Evolutionary conservation across 2,113 vertebrate species (phyloP), one percentile per base, ranked within the genome.

Genomic region (Podocnemis expansa): DNA sequence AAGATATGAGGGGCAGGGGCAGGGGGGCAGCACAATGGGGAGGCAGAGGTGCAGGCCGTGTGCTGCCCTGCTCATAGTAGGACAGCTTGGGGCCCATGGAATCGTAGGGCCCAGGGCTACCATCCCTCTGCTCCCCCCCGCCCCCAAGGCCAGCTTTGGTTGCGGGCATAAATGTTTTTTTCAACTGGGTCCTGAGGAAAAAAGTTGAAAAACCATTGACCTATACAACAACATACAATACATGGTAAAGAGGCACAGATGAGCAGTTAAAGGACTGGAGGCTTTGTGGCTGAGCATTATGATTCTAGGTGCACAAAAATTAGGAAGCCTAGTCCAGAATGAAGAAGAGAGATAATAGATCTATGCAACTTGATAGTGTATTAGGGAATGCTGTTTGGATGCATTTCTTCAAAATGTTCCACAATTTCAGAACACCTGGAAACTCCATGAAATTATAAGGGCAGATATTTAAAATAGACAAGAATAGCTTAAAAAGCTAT

Each of bases 401-500:
- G 38, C 17, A 14, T 13, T 38, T 56, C 25, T 56, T 56, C 55
- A 25, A 82, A 84, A 16, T 25, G 5, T 75, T 52, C 54, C 82
- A 0, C 67, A 51, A 82, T 3, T 55, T 49, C 75, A 89, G 38
- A 85, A 38, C 85, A 89, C 91, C 1, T 41, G 34, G 75, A 87
- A 60, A 73, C 2, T 2, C 83, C 52, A 54, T 73, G n/a, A 89
- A 5, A 19, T 56, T 85, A 84, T 94, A 97, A 97, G 81, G 73
- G 54, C 89, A 95, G 89, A 93, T 95, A 96, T 95, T 91, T 84
- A 87, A 92, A 94, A 52, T 4, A 29, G 43, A 91, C 95, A 47
- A 88, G 89, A 89, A 93, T 31, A 80, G 78, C 84, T 96, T 84
- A 90, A 93, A 67, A 95, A 95, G 86, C n/a, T 76, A 89, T 80